These are phyloP conservation scores for Forficula auricularia DNA, from an alignment of 1,140 invertebrate genomes.

Conservation along the genomic window DNA sequence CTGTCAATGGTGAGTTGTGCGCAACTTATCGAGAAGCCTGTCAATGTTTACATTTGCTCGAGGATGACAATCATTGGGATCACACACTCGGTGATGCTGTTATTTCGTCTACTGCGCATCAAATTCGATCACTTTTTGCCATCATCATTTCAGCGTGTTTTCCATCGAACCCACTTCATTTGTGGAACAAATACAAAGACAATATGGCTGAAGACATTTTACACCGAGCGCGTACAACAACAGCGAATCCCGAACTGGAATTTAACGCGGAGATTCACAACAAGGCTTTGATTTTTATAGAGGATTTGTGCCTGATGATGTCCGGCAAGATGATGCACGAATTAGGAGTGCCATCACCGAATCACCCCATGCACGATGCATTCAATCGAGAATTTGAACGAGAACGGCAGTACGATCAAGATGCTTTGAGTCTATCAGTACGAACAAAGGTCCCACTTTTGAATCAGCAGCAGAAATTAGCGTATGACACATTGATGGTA, in stretches of 20 bases:
- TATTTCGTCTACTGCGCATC: constrained; percentile 15
- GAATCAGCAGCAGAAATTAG: too few species aligned
- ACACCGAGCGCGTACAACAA: constrained; percentile 9
- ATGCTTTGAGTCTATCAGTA: too few species aligned
- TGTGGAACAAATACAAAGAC: constrained; percentile 23
- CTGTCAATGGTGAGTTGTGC: constrained; percentile 25
- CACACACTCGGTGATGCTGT: constrained; percentile 20
- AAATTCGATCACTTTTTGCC: constrained; percentile 26
- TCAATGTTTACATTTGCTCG: constrained; percentile 21
- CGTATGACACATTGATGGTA: too few species aligned
- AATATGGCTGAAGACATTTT: constrained; percentile 20
- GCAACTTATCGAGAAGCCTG: constrained; percentile 22
- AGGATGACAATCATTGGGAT: constrained; percentile 25
- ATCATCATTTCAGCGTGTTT: constrained; percentile 21
- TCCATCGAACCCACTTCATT: constrained; percentile 16
- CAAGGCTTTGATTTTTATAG: too few species aligned
- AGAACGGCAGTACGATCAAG: too few species aligned
- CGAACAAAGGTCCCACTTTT: too few species aligned
- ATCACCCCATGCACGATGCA: too few species aligned
- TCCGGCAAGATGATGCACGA: too few species aligned
- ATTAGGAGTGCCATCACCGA: too few species aligned
- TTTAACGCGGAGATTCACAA: too few species aligned
- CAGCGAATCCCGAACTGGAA: constrained; percentile 12
- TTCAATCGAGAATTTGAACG: too few species aligned
- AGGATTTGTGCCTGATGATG: too few species aligned